Base-by-base conservation (phyloP, 2,888 invertebrate species). In the Proisotoma minuta region DNA sequence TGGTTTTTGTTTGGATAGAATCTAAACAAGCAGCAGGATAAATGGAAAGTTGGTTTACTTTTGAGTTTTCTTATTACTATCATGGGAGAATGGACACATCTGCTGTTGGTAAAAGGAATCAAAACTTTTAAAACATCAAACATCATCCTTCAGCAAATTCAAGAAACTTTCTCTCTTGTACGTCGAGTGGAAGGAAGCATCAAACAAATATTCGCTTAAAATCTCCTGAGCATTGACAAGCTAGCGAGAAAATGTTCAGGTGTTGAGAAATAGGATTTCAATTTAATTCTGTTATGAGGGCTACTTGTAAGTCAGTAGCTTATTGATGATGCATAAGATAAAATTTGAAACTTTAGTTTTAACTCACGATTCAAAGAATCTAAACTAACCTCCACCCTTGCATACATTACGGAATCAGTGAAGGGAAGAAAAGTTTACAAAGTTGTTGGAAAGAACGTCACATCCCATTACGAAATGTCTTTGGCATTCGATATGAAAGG, bases 321-420 rank as follows among this genome's bases (percentile, higher is more conserved):
- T 34, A 15, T 10, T 34, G 34, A 34, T 34, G 34, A 34, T 34
- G 34, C 8, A 34, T 5, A 43, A 5, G 18, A n/a, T 20, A 43
- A 43, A 54, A 54, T 54, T 54, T 20, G 18, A 54, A 54, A 54
- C 53, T 54, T 54, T 54, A 39, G 53, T 54, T 54, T 54, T 54
- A 54, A 39, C 39, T 54, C 53, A 22, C 20, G 53, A n/a, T n/a
- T n/a, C n/a, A n/a, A n/a, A n/a, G n/a, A n/a, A n/a, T n/a, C n/a
- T n/a, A n/a, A n/a, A n/a, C n/a, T n/a, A 49, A n/a, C 51, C 51
- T 3, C 18, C 29, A 34, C 18, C 23, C 53, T 34, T 54, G 39
- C 34, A 54, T 54, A 39, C 53, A 54, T 54, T 34, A 54, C 2
- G 10, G 34, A 23, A 22, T 29, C 39, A 29, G 18, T 49, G 22